Evolutionary conservation across 2,797 vertebrate genomes (phyloP), one percentile per base, ranked within the genome.

Genomic region (Pagetopsis macropterus): DNA sequence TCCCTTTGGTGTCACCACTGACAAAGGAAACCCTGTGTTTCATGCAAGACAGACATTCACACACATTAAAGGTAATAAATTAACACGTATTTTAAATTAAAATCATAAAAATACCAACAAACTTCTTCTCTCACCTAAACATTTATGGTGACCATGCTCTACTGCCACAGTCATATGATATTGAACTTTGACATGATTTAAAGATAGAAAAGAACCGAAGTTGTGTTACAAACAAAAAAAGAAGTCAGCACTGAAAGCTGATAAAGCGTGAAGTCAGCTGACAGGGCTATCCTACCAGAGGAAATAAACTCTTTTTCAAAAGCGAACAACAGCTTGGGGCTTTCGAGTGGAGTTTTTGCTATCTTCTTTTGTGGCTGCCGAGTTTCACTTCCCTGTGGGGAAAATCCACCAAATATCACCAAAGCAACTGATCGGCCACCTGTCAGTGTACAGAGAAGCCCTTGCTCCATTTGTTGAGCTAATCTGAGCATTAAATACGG

Each of bases 121-220:
- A 63, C 78, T 89, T 91, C 84, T 94, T 93, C 94, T 93, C 94
- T 92, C 90, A 93, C 43, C 88, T 90, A 86, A 85, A 88, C 77
- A 74, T 89, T 70, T 90, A 90, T 45, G 62, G 52, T 48, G 91
- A 37, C 33, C 33, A 37, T 91, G 86, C 83, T 93, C 85, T 87
- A 89, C 74, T 31, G 63, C 87, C 89, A 61, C 46, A 16, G n/a
- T 60, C 3, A 19, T 57, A 49, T 75, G 59, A 87, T 86, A 88
- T 70, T 43, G 10, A 63, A 69, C 44, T 65, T 27, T 41, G 13
- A 55, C 64, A 31, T 57, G 73, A 9, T 74, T 71, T 43, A 44
- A 63, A 54, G 13, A 40, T 40, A 45, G 37, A 54, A 58, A 57
- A 50, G 1, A 41, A 54, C 14, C 51, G 9, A 52, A 21, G 23